phyloP scores from a whole-genome alignment of 2,888 invertebrate genomes.

The Drosophila colorata region DNA sequence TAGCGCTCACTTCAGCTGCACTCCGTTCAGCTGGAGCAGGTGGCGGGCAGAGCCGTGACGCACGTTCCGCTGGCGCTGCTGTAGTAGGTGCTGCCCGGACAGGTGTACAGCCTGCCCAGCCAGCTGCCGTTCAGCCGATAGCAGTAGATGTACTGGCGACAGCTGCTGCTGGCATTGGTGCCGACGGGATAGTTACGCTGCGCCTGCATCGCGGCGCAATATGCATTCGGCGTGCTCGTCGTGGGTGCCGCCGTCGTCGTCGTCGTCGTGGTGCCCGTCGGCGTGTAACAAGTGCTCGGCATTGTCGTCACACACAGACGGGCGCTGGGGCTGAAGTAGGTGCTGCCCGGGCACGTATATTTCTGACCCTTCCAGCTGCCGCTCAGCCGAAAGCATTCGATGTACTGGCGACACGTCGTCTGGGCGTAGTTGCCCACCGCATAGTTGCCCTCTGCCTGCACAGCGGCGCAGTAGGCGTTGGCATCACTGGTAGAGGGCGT shows the following conservation, averaged over 20 bases:
- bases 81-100: constrained; percentile 73
- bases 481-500: constrained; percentile 45
- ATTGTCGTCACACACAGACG: constrained; percentile 41
- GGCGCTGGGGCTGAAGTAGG: constrained; percentile 59
- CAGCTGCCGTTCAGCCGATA: constrained; percentile 53
- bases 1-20: constrained; percentile 23
- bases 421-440: constrained; percentile 58
- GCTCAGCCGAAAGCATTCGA: constrained; percentile 57
- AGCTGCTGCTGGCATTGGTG: constrained; percentile 56
- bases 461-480: constrained; percentile 54
- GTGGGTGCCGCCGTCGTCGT: constrained; percentile 50
- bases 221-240: constrained; percentile 48
- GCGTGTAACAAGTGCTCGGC: constrained; percentile 46
- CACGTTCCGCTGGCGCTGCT: constrained; percentile 57
- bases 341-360: constrained; percentile 69
- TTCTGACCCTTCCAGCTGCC: constrained; percentile 67
- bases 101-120: constrained; percentile 69
- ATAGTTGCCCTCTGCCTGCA: constrained; percentile 51
- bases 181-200: constrained; percentile 66
- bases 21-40: constrained; percentile 59
- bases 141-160: constrained; percentile 75
- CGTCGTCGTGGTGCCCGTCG: constrained; percentile 46
- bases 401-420: constrained; percentile 76
- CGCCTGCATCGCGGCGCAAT: constrained; percentile 56
- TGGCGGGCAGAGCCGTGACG: constrained; percentile 49